Evolutionary conservation across 2,888 invertebrate species (phyloP), one percentile per base, ranked within the genome.

Genomic region (Leptogaster cylindrica): DNA sequence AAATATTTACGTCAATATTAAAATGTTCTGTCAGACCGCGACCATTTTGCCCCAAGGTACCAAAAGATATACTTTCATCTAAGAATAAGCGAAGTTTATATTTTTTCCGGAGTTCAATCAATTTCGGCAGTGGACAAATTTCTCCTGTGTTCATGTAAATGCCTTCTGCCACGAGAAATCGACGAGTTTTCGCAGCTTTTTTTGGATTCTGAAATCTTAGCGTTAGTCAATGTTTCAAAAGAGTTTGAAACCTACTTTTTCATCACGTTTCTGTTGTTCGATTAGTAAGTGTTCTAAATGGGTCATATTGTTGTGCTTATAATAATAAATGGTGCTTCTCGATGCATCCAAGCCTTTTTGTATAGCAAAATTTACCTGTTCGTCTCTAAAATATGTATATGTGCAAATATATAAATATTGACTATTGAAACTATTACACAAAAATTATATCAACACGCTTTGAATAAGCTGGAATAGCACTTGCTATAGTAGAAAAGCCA

Each of bases 391-490:
- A 55, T 12, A 36, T 2, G 10, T n/a, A n/a, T n/a, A n/a, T n/a
- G n/a, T n/a, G n/a, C n/a, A n/a, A n/a, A n/a, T n/a, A n/a, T n/a
- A n/a, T n/a, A n/a, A n/a, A n/a, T n/a, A n/a, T n/a, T n/a, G n/a
- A 50, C n/a, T 25, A 50, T 2, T 6, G 4, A 6, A 5, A 10
- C 71, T 83, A 86, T 84, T 84, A 94, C 89, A 86, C 91, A 83
- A 95, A 98, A 74, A 97, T 88, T 16, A 97, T 84, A 79, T 98
- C 97, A 14, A 87, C 89, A 55, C 89, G 87, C 76, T 97, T 98
- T 33, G 96, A 89, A 81, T 97, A 98, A 0, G 97, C 93, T 1
- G 96, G 93, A 75, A 98, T 95, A 1, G 96, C 96, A 77, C 95
- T 96, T 0, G 97, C 91, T 50, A 96, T 86, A 0, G 97, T 93